Conservation (phyloP, 2,113 vertebrate genomes). For the Microtus richardsoni region DNA sequence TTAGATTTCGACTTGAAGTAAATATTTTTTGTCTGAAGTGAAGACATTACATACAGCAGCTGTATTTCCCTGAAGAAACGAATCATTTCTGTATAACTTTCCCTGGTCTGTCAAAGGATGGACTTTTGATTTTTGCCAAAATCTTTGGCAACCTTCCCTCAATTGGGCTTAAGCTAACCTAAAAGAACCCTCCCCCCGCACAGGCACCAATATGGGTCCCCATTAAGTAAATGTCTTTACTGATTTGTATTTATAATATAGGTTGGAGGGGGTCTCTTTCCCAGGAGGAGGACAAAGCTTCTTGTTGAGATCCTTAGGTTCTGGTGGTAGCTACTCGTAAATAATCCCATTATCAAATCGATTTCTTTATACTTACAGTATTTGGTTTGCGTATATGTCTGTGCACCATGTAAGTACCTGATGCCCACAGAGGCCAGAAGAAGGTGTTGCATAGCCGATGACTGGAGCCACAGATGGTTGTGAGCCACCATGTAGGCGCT, state of each 20-base stretch:
- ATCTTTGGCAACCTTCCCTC: not conserved
- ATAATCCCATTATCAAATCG: constrained; percentile 21
- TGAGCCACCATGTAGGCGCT: not conserved
- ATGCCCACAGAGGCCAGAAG: not conserved
- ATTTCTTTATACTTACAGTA: not conserved
- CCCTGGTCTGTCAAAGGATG: not conserved
- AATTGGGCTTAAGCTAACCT: not conserved
- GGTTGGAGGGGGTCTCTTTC: not conserved
- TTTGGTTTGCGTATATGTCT: not conserved
- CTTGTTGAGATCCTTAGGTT: constrained; percentile 36
- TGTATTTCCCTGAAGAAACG: constrained; percentile 16
- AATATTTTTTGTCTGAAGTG: constrained; percentile 52
- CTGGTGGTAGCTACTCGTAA: constrained; percentile 12
- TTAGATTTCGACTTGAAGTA: constrained; percentile 64
- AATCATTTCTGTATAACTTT: constrained; percentile 37
- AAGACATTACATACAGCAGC: constrained; percentile 13
- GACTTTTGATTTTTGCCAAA: constrained; percentile 55
- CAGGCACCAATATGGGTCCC: not conserved
- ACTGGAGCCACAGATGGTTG: not conserved
- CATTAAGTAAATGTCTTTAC: constrained; percentile 47
- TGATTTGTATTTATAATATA: constrained; percentile 40
- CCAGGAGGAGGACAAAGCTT: not conserved
- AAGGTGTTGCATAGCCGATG: not conserved
- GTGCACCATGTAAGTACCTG: not conserved
- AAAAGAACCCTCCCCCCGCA: not conserved